These are phyloP conservation scores for Acromyrmex echinatior DNA, from an alignment of 1,140 invertebrate species.

Conservation along the genomic window DNA sequence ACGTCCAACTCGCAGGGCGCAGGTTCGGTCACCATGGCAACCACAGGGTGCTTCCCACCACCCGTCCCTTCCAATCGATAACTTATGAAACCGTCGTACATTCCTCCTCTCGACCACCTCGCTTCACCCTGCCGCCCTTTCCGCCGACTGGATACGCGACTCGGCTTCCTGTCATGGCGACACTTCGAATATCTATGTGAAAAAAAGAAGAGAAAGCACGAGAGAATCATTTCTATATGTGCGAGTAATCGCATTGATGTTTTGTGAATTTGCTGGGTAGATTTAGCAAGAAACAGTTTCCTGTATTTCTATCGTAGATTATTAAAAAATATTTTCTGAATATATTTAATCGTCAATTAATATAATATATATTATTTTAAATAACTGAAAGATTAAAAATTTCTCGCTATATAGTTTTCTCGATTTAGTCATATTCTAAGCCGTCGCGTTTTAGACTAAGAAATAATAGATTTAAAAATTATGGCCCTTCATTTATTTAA, in stretches of 20 bases:
- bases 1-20: constrained; percentile 83
- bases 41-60: constrained; percentile 73
- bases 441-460: neutral
- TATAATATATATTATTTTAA: constrained; percentile 24
- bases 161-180: constrained; percentile 78
- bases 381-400: constrained; percentile 29
- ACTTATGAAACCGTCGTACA: constrained; percentile 85
- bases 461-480: constrained; percentile 20
- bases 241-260: neutral
- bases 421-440: neutral
- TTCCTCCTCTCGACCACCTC: constrained; percentile 56
- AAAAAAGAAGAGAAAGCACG: neutral
- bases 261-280: neutral
- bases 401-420: neutral
- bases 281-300: neutral
- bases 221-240: constrained; percentile 4
- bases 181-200: constrained; percentile 27
- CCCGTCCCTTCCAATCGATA: constrained; percentile 85
- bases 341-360: neutral
- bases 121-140: constrained; percentile 32
- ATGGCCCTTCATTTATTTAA: no score
- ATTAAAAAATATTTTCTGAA: neutral
- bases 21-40: constrained; percentile 84
- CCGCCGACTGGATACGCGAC: constrained; percentile 65
- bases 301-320: neutral